These are phyloP conservation scores for Papilio elwesi DNA, from an alignment of 2,888 invertebrate genomes.

Conservation along the genomic window DNA sequence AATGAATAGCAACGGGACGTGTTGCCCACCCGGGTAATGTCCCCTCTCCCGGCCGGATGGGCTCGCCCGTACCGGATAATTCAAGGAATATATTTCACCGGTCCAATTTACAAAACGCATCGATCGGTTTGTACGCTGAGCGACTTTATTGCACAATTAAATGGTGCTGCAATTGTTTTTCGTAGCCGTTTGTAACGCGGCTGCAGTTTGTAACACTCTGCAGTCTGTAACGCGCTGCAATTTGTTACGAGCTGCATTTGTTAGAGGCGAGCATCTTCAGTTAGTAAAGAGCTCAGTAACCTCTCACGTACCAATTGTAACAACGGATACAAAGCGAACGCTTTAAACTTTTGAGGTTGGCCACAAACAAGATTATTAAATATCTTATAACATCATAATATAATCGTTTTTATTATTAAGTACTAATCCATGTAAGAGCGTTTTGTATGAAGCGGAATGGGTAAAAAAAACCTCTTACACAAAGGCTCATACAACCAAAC, in stretches of 20 bases:
- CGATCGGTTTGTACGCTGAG: constrained; percentile 33
- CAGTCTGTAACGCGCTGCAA: constrained; percentile 12
- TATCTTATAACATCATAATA: background rate
- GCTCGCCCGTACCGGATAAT: constrained; percentile 67
- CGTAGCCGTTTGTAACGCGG: constrained; percentile 20
- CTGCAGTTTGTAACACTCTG: constrained; percentile 5
- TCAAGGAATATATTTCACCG: constrained; percentile 55
- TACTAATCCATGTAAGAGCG: background rate
- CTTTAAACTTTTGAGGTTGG: background rate
- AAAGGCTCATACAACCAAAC: too few species aligned
- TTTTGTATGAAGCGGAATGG: too few species aligned
- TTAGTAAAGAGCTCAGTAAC: background rate
- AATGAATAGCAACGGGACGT: constrained; percentile 62
- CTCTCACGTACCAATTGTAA: constrained; percentile 2
- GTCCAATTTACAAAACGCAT: constrained; percentile 32
- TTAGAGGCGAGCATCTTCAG: constrained; percentile 19
- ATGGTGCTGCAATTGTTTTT: constrained; percentile 45
- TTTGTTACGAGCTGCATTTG: constrained; percentile 19
- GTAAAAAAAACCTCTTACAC: too few species aligned
- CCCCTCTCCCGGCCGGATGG: constrained; percentile 49
- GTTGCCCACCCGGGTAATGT: constrained; percentile 58
- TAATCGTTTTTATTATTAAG: background rate
- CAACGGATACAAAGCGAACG: background rate
- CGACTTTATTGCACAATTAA: constrained; percentile 46
- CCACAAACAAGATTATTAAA: background rate